These are phyloP conservation scores for Coremacera marginata DNA, from an alignment of 2,888 invertebrate species.

Conservation along the genomic window DNA sequence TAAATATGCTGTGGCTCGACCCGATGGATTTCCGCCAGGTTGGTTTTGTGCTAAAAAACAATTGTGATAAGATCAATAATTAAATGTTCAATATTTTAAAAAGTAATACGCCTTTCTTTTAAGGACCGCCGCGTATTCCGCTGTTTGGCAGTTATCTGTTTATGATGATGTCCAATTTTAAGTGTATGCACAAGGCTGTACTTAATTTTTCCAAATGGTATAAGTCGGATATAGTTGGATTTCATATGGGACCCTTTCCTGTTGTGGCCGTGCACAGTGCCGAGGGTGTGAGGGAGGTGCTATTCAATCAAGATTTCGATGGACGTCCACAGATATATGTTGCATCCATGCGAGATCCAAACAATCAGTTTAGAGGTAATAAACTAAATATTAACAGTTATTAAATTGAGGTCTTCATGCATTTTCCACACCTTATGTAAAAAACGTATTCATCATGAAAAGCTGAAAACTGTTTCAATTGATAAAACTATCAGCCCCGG, in stretches of 20 bases:
- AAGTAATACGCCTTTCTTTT: constrained; percentile 30
- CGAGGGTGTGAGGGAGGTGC: constrained; percentile 72
- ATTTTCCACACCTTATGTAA: too few species aligned
- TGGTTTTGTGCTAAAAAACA: constrained; percentile 40
- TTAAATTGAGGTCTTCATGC: too few species aligned
- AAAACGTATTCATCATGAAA: too few species aligned
- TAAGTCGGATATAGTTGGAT: constrained; percentile 74
- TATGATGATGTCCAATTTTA: constrained; percentile 71
- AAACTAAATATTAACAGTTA: neutral
- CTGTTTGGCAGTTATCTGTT: constrained; percentile 75
- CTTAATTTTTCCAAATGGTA: constrained; percentile 72
- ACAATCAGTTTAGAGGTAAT: constrained; percentile 59
- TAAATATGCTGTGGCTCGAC: constrained; percentile 68
- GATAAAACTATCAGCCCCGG: too few species aligned
- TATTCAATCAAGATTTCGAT: constrained; percentile 74
- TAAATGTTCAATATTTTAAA: neutral
- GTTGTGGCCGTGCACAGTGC: constrained; percentile 72
- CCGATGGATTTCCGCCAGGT: constrained; percentile 75
- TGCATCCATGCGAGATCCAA: constrained; percentile 71
- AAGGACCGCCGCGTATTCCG: constrained; percentile 76
- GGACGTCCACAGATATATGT: constrained; percentile 73
- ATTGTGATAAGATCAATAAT: neutral
- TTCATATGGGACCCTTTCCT: constrained; percentile 71
- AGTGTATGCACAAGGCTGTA: constrained; percentile 71
- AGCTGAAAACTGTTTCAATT: too few species aligned